Evolutionary conservation across 2,797 vertebrate species (phyloP).

Genomic region (Oreortyx pictus): DNA sequence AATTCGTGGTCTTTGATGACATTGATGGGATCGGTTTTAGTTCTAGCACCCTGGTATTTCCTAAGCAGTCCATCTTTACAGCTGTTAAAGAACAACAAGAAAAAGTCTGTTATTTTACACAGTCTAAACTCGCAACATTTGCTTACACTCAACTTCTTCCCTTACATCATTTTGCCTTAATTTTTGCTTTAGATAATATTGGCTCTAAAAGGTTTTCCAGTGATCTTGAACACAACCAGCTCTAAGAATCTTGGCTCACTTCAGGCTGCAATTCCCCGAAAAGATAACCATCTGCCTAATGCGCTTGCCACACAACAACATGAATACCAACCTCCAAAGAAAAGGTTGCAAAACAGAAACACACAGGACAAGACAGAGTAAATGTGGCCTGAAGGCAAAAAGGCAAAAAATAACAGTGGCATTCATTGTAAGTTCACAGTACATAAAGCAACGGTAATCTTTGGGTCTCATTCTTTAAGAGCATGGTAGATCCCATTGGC

Average conservation of each 20-base stretch:
- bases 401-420: not conserved
- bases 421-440: not conserved
- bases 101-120: not conserved
- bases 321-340: not conserved
- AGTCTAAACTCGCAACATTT: not conserved
- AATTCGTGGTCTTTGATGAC: conserved; percentile 94
- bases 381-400: conserved; percentile 22
- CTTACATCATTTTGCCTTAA: not conserved
- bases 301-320: not conserved
- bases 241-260: not conserved
- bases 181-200: not conserved
- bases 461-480: not conserved
- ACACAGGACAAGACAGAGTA: not conserved
- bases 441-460: not conserved
- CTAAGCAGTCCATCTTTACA: conserved; percentile 95
- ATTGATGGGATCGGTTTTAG: conserved; percentile 92
- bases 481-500: not conserved
- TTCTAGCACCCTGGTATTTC: conserved; percentile 92
- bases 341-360: conserved; percentile 23
- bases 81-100: conserved; percentile 66
- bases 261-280: not conserved
- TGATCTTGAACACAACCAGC: not conserved
- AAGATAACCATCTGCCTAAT: not conserved
- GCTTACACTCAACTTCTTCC: not conserved
- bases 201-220: not conserved